Conservation (phyloP, 2,797 vertebrate genomes). For the Rhinoraja longicauda region DNA sequence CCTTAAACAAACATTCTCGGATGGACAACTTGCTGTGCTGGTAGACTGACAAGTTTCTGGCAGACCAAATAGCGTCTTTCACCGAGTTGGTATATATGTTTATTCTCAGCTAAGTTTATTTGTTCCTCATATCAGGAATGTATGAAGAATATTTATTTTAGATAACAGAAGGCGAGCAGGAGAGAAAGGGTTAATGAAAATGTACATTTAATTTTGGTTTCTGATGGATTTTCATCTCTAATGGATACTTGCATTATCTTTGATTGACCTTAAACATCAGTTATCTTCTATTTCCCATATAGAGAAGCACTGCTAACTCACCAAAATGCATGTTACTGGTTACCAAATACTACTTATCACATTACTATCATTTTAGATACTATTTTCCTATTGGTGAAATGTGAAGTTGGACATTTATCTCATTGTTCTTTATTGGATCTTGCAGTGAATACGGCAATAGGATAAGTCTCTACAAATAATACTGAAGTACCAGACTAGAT, state of each 20-base stretch:
- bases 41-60: no score
- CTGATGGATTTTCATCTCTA: neutral
- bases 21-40: no score
- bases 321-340: neutral
- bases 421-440: neutral
- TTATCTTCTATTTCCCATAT: neutral
- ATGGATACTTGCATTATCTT: slow-evolving; percentile 8
- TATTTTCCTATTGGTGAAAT: neutral
- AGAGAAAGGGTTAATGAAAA: neutral
- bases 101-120: neutral
- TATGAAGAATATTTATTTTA: neutral
- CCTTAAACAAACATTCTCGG: no score
- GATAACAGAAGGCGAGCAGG: neutral
- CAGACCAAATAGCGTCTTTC: no score
- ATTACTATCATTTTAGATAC: neutral
- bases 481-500: neutral
- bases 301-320: neutral
- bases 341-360: neutral
- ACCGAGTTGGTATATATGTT: no score
- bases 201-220: neutral
- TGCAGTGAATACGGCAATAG: neutral
- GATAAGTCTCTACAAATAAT: neutral
- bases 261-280: neutral
- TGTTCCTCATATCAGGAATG: neutral
- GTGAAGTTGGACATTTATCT: neutral